Conservation (phyloP, 2,113 vertebrate genomes). For the Sporophila hypoxantha region DNA sequence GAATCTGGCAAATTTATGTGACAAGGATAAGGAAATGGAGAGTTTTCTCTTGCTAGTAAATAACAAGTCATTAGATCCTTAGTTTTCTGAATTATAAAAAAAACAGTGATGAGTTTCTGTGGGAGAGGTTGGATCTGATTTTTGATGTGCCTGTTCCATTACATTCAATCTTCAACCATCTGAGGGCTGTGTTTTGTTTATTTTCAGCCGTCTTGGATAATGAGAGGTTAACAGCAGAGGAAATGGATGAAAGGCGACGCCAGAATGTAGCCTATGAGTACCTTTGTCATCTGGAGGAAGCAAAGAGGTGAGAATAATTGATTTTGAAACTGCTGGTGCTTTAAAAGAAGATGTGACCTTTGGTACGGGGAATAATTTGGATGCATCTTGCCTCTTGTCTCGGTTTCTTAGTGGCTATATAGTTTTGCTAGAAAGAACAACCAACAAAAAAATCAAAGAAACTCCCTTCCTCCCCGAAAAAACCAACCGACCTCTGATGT, state of each 20-base stretch:
- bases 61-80: background rate
- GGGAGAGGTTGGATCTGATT: background rate
- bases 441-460: background rate
- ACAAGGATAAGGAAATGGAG: background rate
- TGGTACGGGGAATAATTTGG: background rate
- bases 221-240: constrained; percentile 94
- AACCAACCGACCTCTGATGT: fast-evolving
- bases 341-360: background rate
- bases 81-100: background rate
- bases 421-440: background rate
- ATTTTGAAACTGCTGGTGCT: background rate
- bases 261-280: constrained; percentile 98
- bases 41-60: background rate
- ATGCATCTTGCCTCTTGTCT: background rate
- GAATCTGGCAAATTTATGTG: background rate
- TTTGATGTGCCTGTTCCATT: background rate
- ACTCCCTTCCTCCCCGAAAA: background rate
- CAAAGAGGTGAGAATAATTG: constrained; percentile 81
- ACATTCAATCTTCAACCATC: background rate
- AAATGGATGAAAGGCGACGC: constrained; percentile 94
- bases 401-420: background rate
- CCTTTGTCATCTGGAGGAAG: constrained; percentile 96
- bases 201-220: constrained; percentile 91
- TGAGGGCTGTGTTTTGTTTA: background rate
- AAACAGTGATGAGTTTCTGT: background rate